Evolutionary conservation across 1,140 invertebrate genomes (phyloP), one percentile per base, ranked within the genome.

Genomic region (Sycophila sp.): DNA sequence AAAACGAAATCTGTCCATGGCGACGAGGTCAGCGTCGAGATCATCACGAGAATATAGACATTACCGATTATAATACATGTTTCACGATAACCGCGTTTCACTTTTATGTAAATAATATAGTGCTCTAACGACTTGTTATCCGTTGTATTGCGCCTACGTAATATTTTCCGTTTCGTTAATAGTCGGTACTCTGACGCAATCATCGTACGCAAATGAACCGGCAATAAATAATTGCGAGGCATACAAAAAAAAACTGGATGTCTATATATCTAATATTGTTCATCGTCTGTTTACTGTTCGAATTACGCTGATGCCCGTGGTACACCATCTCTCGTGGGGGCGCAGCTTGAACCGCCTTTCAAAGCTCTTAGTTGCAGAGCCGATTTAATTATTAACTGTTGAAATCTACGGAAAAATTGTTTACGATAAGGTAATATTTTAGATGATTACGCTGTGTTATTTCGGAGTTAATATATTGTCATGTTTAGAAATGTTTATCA

Each of bases 61-160:
- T 22, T 22, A 22, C 7, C 1, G 19, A 19, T 47, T n/a, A n/a
- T n/a, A n/a, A 42, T 47, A 59, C 15, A 69, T 59, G 30, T 59
- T 42, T 58, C 24, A 55, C 34, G 6, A 58, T 68, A 42, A 30
- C 34, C 13, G 45, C 26, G 49, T 28, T 49, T 47, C n/a, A 40
- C 22, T 40, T 60, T 30, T 55, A 3, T 36, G 42, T 75, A 60
- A 55, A 67, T 67, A 67, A 67, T n/a, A n/a, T 36, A 73, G 58
- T 72, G 70, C 74, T 74, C 70, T 73, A 76, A 74, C 66, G 67
- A 72, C 69, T 68, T 45, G 58, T 60, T 60, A 60, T 5, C n/a
- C n/a, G 24, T 47, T 47, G 19, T 47, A 47, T 47, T 47, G 24
- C 42, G 17, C n/a, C 40, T 17, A 17, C 13, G 40, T 42, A 42